Evolutionary conservation across 2,113 vertebrate species (phyloP).

Genomic region (Syrrhaptes paradoxus): DNA sequence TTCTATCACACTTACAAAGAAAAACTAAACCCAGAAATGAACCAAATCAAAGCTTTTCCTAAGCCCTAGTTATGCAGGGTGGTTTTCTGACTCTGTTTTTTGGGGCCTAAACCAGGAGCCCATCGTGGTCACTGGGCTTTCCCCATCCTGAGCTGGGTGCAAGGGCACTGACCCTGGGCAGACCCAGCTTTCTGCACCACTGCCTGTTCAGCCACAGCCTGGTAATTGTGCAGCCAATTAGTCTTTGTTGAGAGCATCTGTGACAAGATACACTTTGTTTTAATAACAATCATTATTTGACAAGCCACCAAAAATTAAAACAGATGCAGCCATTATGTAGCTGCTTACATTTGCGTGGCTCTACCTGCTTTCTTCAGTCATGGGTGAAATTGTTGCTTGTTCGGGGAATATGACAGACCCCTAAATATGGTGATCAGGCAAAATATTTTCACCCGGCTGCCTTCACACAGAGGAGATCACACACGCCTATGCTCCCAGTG

Average conservation of each 20-base stretch:
- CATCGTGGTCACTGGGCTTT: not conserved
- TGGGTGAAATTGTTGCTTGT: conserved; percentile 62
- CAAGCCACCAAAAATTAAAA: conserved; percentile 57
- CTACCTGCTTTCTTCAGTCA: conserved; percentile 43
- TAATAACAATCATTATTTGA: conserved; percentile 54
- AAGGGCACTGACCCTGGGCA: not conserved
- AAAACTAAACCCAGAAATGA: not conserved
- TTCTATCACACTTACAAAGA: not conserved
- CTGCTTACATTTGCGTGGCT: conserved; percentile 20
- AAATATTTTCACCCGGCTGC: conserved; percentile 46
- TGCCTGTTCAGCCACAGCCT: not conserved
- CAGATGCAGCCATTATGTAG: conserved; percentile 43
- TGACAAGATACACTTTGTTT: conserved; percentile 58
- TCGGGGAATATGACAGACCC: conserved; percentile 34
- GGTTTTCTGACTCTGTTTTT: not conserved
- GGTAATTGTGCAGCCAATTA: conserved; percentile 50
- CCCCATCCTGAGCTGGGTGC: not conserved
- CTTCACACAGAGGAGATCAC: conserved; percentile 29
- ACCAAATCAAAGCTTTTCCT: not conserved
- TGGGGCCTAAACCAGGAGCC: not conserved
- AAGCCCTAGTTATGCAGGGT: not conserved
- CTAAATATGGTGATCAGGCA: conserved; percentile 50
- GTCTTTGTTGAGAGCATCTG: conserved; percentile 13
- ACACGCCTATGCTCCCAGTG: not conserved
- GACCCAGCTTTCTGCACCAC: conserved; percentile 14